Conservation (phyloP, 2,797 vertebrate species). For the Lindbergichthys nudifrons region DNA sequence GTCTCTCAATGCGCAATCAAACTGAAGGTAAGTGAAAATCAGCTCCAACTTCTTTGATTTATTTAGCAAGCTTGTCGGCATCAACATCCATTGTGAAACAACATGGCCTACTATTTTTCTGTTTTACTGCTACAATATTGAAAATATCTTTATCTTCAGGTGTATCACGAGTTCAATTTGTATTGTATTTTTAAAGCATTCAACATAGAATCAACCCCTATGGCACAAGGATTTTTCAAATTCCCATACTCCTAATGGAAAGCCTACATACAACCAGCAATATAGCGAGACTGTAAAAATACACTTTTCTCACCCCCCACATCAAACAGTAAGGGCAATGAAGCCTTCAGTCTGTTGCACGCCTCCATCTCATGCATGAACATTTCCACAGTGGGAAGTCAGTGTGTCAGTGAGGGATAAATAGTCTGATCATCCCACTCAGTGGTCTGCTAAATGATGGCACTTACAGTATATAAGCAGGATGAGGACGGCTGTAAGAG, state of each 20-base stretch:
- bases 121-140: background rate
- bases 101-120: background rate
- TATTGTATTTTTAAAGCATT: background rate
- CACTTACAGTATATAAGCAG: background rate
- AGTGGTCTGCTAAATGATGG: background rate
- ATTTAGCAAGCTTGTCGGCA: conserved; percentile 13
- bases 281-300: background rate
- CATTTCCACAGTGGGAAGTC: background rate
- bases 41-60: conserved; percentile 3
- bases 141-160: background rate
- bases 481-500: background rate
- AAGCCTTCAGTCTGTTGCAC: conserved; percentile 5
- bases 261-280: background rate
- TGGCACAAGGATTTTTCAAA: background rate
- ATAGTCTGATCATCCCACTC: conserved; percentile 1
- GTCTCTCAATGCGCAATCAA: background rate
- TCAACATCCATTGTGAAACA: background rate
- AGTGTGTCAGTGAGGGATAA: background rate
- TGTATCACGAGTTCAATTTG: background rate
- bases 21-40: background rate
- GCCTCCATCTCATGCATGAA: conserved; percentile 6
- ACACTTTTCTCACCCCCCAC: background rate
- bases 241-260: background rate
- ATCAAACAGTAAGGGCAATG: background rate
- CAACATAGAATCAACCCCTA: background rate